Base-by-base conservation (phyloP, 2,113 vertebrate genomes). In the Philantomba maxwellii region DNA sequence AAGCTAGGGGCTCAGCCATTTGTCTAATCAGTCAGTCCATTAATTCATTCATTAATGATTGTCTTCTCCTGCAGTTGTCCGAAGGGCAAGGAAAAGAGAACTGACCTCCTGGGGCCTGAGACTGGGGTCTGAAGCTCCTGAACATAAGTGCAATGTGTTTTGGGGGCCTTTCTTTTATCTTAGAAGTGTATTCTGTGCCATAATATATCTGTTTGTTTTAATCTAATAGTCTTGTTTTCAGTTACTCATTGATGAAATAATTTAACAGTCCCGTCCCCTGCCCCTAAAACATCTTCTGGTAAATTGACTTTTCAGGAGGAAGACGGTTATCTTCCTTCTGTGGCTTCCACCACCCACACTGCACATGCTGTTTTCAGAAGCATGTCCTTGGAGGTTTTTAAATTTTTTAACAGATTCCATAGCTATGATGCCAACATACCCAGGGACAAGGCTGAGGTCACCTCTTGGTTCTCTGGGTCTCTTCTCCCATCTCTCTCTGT, bases 191-290 rank as follows among this genome's bases (percentile, higher is more conserved):
- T 60, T 66, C 88, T 60, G n/a, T 13, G 23, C 39, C 36, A 15
- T 39, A 14, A 90, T 95, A 7, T 16, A 82, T 96, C 43, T 94
- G 81, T 47, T 91, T 49, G 86, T 49, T 94, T 88, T 96, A 49
- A 95, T 86, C 88, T 91, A 87, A 94, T 60, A 51, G 55, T 66
- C 82, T 49, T 96, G 66, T 93, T 94, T 97, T 81, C 91, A 96
- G n/a, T 66, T 86, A 81, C 66, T 82, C 95, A 62, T 47, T 86
- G 60, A 73, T 87, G 91, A 82, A 86, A 93, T 96, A 91, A 93
- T 95, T 94, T 87, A 53, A 84, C 58, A 91, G 3, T 4, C 39
- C 2, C 66, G 62, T 28, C 73, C 57, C 4, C 10, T 9, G 1
- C 25, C 25, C 57, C 49, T 73, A 91, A 93, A 96, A 90, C 89